Evolutionary conservation across 2,113 vertebrate species (phyloP).

Genomic region (Catharus bicknelli): DNA sequence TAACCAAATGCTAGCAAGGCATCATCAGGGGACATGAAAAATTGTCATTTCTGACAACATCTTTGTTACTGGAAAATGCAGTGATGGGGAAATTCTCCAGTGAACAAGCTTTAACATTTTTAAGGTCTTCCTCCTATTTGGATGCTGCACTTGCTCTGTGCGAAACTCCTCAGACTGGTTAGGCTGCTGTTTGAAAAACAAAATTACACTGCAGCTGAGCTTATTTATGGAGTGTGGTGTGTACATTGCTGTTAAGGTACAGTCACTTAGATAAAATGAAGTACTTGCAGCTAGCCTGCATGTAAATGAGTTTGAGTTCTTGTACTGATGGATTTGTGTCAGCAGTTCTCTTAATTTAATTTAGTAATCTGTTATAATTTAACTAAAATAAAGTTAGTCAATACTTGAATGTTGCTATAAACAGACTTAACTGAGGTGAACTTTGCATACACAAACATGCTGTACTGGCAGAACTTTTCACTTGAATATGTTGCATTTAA

Average conservation of each 20-base stretch:
- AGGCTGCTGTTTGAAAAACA: background rate
- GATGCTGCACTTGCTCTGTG: background rate
- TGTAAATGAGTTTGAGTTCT: background rate
- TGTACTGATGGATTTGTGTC: background rate
- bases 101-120: conserved; percentile 57
- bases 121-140: conserved; percentile 51
- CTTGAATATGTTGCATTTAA: background rate
- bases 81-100: conserved; percentile 64
- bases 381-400: background rate
- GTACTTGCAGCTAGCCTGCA: conserved; percentile 31
- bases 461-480: background rate
- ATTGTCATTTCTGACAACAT: conserved; percentile 86
- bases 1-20: conserved; percentile 84
- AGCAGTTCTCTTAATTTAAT: background rate
- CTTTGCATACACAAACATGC: background rate
- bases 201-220: background rate
- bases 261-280: conserved; percentile 11
- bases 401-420: background rate
- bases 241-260: conserved; percentile 14
- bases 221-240: background rate
- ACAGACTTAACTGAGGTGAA: background rate
- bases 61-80: conserved; percentile 79
- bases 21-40: conserved; percentile 80
- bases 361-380: background rate
- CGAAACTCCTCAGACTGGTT: conserved; percentile 2